phyloP scores from a whole-genome alignment of 2,797 vertebrate genomes.

The Lepus townsendii region DNA sequence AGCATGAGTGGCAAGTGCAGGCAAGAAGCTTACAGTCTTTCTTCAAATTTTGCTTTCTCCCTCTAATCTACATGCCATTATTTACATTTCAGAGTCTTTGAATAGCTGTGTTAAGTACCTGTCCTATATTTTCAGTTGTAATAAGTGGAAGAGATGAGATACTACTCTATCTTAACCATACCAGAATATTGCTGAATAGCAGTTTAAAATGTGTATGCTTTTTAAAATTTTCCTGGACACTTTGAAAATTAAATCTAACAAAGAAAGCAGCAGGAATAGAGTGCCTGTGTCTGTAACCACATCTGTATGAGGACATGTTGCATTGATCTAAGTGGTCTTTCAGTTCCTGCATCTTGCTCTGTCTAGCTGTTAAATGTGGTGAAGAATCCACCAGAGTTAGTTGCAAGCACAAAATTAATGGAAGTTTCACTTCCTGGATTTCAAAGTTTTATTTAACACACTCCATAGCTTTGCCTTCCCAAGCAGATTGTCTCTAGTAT shows the following conservation, averaged over 20 bases:
- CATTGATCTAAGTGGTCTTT: slow-evolving; percentile 12
- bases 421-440: neutral
- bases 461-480: neutral
- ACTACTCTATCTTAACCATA: neutral
- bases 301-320: neutral
- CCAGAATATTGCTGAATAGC: neutral
- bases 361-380: neutral
- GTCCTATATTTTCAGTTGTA: neutral
- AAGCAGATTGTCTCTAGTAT: neutral
- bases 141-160: neutral
- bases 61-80: neutral
- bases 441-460: slow-evolving; percentile 20
- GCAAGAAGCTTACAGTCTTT: neutral
- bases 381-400: neutral
- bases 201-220: neutral
- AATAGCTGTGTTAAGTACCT: neutral
- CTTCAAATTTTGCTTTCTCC: neutral
- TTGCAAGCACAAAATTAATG: neutral
- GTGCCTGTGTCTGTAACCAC: neutral
- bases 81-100: neutral
- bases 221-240: neutral
- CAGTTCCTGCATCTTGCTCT: neutral
- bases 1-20: accelerated
- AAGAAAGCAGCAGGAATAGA: neutral
- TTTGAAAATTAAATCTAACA: neutral